These are phyloP conservation scores for Nomada flava DNA, from an alignment of 2,888 invertebrate genomes.

Conservation along the genomic window DNA sequence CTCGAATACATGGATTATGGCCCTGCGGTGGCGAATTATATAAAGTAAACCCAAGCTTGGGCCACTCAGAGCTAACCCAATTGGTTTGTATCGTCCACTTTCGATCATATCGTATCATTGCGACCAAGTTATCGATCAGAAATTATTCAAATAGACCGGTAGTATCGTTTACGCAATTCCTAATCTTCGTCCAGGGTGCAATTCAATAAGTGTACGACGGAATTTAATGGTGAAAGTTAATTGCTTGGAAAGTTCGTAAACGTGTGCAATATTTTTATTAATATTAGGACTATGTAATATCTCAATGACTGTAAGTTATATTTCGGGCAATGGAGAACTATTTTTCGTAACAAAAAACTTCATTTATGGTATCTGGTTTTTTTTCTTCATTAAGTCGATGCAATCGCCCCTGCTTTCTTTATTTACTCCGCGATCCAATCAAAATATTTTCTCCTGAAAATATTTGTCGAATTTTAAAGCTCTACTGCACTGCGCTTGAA, in stretches of 20 bases:
- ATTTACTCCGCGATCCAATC: conserved; percentile 3
- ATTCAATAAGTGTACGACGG: not conserved
- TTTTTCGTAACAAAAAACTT: not conserved
- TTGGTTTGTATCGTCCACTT: not conserved
- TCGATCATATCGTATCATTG: conserved; percentile 5
- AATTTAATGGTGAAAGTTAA: too few relatives aligned
- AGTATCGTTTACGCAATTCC: not conserved
- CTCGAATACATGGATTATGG: conserved; percentile 6
- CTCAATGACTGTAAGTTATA: not conserved
- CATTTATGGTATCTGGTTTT: too few relatives aligned
- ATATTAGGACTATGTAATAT: not conserved
- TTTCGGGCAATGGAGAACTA: not conserved
- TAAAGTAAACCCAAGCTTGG: not conserved
- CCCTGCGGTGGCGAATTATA: conserved; percentile 6
- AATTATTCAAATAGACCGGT: conserved; percentile 8
- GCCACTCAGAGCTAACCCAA: conserved; percentile 11
- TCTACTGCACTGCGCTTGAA: too few relatives aligned
- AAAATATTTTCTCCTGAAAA: conserved; percentile 12
- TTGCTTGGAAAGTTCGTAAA: too few relatives aligned
- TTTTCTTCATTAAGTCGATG: conserved; percentile 1
- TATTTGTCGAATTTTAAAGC: conserved; percentile 11
- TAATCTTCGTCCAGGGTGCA: not conserved
- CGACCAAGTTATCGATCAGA: conserved; percentile 3
- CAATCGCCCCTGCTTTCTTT: not conserved
- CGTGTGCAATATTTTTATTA: not conserved